A percentile compares a stretch with the other conserved stretches of the same genome.
Evolutionary conservation across 1,140 invertebrate genomes (phyloP).

Genomic region (Polyergus mexicanus): DNA sequence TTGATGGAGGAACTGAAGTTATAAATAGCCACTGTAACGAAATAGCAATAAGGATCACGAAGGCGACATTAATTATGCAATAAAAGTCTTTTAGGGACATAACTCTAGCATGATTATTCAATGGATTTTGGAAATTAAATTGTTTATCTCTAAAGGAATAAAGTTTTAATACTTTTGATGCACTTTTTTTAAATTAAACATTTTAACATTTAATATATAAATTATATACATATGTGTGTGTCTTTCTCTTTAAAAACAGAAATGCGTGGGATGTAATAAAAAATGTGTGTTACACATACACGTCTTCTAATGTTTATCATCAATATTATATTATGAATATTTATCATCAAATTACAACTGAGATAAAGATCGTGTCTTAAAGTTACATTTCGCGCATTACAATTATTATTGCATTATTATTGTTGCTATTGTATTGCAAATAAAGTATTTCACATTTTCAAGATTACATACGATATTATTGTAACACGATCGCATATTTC

Average conservation of each 20-base stretch:
- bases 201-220: neutral
- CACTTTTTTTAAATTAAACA: neutral
- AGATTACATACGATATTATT: neutral
- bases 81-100: neutral
- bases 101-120: neutral
- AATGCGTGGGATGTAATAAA: neutral
- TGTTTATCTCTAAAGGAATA: neutral
- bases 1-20: constrained; percentile 27
- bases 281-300: too few relatives aligned
- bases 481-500: neutral
- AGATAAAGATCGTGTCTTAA: neutral
- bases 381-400: neutral
- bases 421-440: neutral
- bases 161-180: neutral
- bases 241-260: neutral
- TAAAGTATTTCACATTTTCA: neutral
- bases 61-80: neutral
- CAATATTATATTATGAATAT: neutral
- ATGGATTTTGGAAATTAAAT: neutral
- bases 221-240: neutral
- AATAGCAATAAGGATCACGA: constrained; percentile 3
- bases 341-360: neutral
- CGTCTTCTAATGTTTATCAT: too few relatives aligned
- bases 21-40: constrained; percentile 19
- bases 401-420: neutral